Evolutionary conservation across 1,140 invertebrate genomes (phyloP).

Genomic region (Scaptomyza graminum): DNA sequence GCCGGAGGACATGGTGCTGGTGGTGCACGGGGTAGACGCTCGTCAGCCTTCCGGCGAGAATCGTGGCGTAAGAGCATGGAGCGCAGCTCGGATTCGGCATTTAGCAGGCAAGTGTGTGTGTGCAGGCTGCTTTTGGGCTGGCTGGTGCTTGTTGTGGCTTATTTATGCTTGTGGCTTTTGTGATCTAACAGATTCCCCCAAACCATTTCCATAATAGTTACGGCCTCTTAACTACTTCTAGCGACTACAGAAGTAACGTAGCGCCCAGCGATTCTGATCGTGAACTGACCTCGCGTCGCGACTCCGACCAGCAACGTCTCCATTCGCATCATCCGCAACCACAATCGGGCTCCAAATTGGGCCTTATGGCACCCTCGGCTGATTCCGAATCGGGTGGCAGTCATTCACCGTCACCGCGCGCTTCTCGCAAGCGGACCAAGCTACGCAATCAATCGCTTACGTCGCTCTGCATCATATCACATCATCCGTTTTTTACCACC

Average conservation of each 20-base stretch:
- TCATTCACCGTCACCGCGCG: conserved; percentile 92
- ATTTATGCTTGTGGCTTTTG: conserved; percentile 20
- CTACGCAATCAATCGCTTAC: conserved; percentile 96
- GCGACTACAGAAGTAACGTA: conserved; percentile 95
- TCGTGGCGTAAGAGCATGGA: conserved; percentile 96
- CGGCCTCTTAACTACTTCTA: conserved; percentile 86
- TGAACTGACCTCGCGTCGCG: conserved; percentile 89
- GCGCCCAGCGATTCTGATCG: conserved; percentile 94
- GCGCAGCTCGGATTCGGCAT: conserved; percentile 95
- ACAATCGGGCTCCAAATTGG: conserved; percentile 85
- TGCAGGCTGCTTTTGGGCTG: conserved; percentile 34
- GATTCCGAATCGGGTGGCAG: conserved; percentile 95
- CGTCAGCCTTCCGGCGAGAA: conserved; percentile 89
- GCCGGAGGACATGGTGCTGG: conserved; percentile 51
- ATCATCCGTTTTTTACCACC: conserved; percentile 99
- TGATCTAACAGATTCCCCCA: conserved; percentile 55
- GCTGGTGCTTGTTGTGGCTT: conserved; percentile 16
- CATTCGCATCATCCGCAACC: conserved; percentile 52
- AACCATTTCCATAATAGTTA: conserved; percentile 84
- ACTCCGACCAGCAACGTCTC: conserved; percentile 84
- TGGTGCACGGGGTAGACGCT: conserved; percentile 82
- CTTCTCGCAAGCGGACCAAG: conserved; percentile 90
- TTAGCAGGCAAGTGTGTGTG: conserved; percentile 90
- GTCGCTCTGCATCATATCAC: conserved; percentile 98
- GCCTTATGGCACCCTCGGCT: conserved; percentile 88